Evolutionary conservation across 2,797 vertebrate species (phyloP), one percentile per base, ranked within the genome.

Genomic region (Leontocebus nigricollis): DNA sequence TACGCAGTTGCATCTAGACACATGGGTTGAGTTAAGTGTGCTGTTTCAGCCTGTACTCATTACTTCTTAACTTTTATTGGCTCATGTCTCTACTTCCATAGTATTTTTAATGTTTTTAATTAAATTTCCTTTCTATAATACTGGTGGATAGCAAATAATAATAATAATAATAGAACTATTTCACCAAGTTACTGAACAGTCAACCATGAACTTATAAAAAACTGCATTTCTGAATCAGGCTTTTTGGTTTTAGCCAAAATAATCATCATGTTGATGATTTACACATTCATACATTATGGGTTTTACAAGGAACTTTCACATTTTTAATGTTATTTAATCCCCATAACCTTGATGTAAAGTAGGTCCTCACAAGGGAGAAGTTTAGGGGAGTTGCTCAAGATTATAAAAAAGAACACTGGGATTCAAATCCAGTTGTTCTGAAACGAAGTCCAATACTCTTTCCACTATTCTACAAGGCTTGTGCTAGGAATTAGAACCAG

Each of bases 81-180:
- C 61, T 93, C 93, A 36, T 88, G 95, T 67, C 93, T 97, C 94
- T 67, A 97, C 94, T 97, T 98, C 93, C 96, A 94, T 92, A 97
- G 95, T 97, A 97, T 98, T 98, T 98, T 98, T 98, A 98, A 97
- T 93, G 59, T 94, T 94, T 98, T 96, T 95, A 97, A 98, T 98
- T 98, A 98, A 93, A 98, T 98, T 98, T 98, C 89, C 94, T 95
- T 92, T 95, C 92, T 93, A 95, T 97, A 95, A 97, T 94, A 97
- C 91, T 75, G 50, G 77, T 95, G 50, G 44, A 80, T 93, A 98
- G 36, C 73, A 88, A 88, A 97, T 97, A 52, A 48, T n/a, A 39
- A 41, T 33, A 96, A 89, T 19, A 95, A 90, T 24, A 39, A 72
- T 24, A 22, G 0, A 94, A 93, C 15, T 50, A 97, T 96, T 98